Evolutionary conservation across 2,797 vertebrate genomes (phyloP), one percentile per base, ranked within the genome.

Genomic region (Holocentrus rufus): DNA sequence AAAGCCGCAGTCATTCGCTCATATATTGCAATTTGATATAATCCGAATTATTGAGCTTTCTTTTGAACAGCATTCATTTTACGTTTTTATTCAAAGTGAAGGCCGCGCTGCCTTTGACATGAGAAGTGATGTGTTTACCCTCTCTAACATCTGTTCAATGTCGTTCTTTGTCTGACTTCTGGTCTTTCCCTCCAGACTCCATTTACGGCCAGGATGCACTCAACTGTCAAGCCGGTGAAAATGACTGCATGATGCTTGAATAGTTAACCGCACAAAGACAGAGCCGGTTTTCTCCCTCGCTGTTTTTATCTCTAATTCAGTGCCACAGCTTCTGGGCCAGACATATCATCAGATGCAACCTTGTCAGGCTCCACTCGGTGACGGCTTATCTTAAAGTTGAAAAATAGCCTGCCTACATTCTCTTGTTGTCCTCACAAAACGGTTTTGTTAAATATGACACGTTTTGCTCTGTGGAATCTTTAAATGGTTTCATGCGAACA

Each of bases 211-310:
- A 23, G 17, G 15, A 8, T 54, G 49, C 59, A 72, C 34, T 73
- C 55, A 27, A 58, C 70, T 78, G 72, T 76, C 78, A 72, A 68
- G 56, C 11, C 60, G 62, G 30, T 42, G 20, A 56, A 82, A 75
- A 82, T 72, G 27, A 74, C 47, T 64, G 72, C 25, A 68, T 15
- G 52, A 64, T 27, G 53, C 62, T 67, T 52, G 36, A 70, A 62
- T 74, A 50, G 50, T 74, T 79, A 65, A 65, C 57, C 60, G 46
- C 60, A 65, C 13, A 39, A 49, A 76, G 11, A 77, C 69, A 74
- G 17, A 67, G 50, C 60, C 71, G 65, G 18, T 55, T 71, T 54
- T 49, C 46, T 52, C 59, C 1, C 34, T 57, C 17, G 17, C 39
- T 61, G 22, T 36, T 58, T 77, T 27, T 39, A 58, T 74, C 31